Conservation (phyloP, 2,888 invertebrate genomes). For the Entomobrya proxima region DNA sequence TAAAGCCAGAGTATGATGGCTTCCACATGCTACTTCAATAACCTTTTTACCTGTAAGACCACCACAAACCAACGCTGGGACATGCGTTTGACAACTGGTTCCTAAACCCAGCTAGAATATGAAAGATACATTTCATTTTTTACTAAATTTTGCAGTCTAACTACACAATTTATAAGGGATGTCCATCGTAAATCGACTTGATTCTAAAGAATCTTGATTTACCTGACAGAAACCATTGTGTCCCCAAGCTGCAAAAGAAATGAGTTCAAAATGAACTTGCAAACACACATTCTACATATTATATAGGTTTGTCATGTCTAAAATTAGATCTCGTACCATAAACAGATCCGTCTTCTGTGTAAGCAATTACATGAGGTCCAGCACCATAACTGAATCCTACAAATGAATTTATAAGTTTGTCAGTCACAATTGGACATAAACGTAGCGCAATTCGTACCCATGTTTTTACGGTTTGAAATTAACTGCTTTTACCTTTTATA, state of each 20-base stretch:
- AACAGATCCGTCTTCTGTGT: constrained; percentile 80
- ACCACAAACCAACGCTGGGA: constrained; percentile 79
- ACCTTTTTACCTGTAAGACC: constrained; percentile 79
- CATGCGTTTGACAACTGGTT: constrained; percentile 79
- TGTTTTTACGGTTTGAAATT: too few species aligned
- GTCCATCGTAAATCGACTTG: neutral
- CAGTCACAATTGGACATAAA: too few species aligned
- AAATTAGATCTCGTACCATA: constrained; percentile 76
- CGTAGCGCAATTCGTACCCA: too few species aligned
- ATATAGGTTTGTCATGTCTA: neutral
- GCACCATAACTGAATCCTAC: constrained; percentile 80
- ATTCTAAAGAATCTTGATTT: neutral
- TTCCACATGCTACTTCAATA: constrained; percentile 81
- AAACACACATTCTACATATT: neutral
- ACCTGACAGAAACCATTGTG: constrained; percentile 79
- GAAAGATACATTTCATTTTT: neutral
- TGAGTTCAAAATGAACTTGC: neutral
- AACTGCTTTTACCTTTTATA: constrained; percentile 77
- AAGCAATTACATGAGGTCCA: constrained; percentile 82
- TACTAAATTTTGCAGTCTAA: neutral
- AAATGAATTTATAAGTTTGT: neutral
- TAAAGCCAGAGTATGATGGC: constrained; percentile 81
- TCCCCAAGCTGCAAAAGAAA: constrained; percentile 53
- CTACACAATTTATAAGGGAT: too few species aligned
- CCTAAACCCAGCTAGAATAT: constrained; percentile 77